Percentiles rank a stretch among this genome's conserved stretches.
Evolutionary conservation across 2,113 vertebrate species (phyloP).

Genomic region (Oreamnos americanus): DNA sequence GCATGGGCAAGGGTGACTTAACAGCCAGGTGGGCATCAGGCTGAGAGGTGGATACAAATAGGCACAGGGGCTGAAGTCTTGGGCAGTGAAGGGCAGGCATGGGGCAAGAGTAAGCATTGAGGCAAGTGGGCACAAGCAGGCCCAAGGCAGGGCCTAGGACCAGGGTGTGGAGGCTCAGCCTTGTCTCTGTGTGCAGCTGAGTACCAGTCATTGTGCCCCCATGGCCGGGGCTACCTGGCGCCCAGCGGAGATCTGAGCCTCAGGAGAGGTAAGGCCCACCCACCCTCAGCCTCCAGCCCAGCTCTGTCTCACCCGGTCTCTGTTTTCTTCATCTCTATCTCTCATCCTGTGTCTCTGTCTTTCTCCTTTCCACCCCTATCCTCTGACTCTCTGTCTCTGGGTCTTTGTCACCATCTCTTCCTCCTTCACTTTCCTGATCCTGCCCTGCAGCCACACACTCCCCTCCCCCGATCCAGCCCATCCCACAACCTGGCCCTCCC

Average conservation of each 20-base stretch:
- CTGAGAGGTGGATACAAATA: not conserved
- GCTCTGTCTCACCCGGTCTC: not conserved
- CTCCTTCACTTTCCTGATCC: not conserved
- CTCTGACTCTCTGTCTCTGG: not conserved
- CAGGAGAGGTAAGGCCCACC: slow-evolving; percentile 50
- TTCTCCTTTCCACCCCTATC: not conserved
- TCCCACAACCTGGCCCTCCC: not conserved
- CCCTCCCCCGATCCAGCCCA: not conserved
- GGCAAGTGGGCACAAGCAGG: not conserved
- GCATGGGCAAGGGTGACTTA: not conserved
- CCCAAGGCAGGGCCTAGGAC: not conserved
- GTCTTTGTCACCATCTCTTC: not conserved
- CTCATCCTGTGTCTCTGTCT: not conserved
- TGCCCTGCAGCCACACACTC: not conserved
- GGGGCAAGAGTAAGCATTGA: not conserved
- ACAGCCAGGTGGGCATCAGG: not conserved
- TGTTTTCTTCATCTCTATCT: not conserved
- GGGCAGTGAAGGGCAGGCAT: not conserved
- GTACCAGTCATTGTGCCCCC: slow-evolving; percentile 87
- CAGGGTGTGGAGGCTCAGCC: not conserved
- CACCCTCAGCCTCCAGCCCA: not conserved
- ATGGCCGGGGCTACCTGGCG: slow-evolving; percentile 83
- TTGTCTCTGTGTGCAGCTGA: slow-evolving; percentile 78
- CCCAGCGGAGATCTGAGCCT: slow-evolving; percentile 46
- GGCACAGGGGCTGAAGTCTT: not conserved